These are phyloP conservation scores for Rhynchonycteris naso DNA, from an alignment of 2,797 vertebrate genomes.

Conservation along the genomic window DNA sequence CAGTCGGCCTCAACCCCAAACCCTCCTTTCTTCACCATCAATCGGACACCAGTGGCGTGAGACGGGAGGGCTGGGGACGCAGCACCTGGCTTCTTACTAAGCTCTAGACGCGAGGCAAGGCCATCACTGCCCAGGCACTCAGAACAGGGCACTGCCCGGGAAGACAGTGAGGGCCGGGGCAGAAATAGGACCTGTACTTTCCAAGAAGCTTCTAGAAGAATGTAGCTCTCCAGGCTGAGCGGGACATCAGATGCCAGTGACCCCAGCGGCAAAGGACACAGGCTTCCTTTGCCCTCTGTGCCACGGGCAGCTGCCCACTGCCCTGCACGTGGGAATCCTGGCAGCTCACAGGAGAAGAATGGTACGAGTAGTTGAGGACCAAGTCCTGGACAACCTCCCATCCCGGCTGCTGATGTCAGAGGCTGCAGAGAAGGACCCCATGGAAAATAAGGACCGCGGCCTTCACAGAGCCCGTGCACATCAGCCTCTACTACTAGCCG, in stretches of 20 bases:
- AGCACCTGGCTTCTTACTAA: accelerated
- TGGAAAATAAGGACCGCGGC: not conserved
- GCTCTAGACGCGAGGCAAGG: not conserved
- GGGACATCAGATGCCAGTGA: accelerated
- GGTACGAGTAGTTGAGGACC: accelerated
- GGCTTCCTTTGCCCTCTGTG: accelerated
- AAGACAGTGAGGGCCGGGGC: not conserved
- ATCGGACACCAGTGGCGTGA: accelerated
- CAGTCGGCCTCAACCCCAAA: accelerated
- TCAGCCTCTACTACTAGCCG: no score
- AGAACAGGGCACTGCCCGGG: accelerated
- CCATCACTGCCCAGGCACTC: not conserved
- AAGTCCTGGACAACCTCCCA: accelerated
- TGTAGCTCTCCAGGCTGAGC: accelerated
- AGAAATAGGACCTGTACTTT: not conserved
- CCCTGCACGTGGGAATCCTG: accelerated
- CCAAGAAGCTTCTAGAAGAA: accelerated
- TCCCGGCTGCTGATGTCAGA: not conserved
- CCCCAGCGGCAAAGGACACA: accelerated
- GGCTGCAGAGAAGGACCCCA: accelerated
- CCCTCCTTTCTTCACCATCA: no score
- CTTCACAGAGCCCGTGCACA: not conserved
- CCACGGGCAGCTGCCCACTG: accelerated
- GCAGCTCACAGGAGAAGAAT: accelerated
- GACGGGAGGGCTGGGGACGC: accelerated